A percentile compares a stretch with the other conserved stretches of the same genome.
These are phyloP conservation scores for Pampusana beccarii DNA, from an alignment of 2,113 vertebrate genomes.

Conservation along the genomic window DNA sequence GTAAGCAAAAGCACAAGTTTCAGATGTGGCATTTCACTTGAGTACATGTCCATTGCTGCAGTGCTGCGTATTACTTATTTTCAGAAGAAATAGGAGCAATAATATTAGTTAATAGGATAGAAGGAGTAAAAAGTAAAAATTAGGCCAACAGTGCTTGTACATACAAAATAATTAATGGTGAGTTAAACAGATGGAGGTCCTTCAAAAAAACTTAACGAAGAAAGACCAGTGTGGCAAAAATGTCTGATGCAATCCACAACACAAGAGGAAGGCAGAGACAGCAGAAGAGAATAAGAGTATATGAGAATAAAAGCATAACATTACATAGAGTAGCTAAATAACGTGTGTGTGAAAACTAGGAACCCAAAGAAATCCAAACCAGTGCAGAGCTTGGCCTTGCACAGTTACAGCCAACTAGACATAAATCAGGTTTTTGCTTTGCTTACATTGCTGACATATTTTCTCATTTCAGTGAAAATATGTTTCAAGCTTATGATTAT, in stretches of 20 bases:
- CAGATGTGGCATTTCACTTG: background rate
- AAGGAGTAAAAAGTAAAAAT: rapidly evolving
- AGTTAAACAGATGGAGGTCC: background rate
- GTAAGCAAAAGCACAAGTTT: background rate
- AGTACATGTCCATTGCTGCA: background rate
- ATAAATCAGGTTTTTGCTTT: constrained; percentile 20
- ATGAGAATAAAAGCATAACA: background rate
- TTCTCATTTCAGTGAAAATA: constrained; percentile 24
- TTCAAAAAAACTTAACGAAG: background rate
- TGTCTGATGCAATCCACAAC: background rate
- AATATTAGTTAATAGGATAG: background rate
- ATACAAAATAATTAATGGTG: background rate
- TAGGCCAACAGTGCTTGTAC: background rate
- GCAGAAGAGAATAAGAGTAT: background rate
- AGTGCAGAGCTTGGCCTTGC: background rate
- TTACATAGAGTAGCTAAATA: background rate
- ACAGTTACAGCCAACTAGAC: background rate
- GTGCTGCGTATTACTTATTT: background rate
- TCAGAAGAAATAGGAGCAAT: background rate
- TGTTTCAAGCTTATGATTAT: constrained; percentile 9
- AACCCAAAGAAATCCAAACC: background rate
- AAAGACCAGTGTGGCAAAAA: background rate
- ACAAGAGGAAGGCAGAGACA: background rate
- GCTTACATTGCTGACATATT: constrained; percentile 9
- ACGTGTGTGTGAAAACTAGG: background rate